Base-by-base conservation (phyloP, 64 coral and sea anemone genomes). In the Dendrophyllia cribrosa region DNA sequence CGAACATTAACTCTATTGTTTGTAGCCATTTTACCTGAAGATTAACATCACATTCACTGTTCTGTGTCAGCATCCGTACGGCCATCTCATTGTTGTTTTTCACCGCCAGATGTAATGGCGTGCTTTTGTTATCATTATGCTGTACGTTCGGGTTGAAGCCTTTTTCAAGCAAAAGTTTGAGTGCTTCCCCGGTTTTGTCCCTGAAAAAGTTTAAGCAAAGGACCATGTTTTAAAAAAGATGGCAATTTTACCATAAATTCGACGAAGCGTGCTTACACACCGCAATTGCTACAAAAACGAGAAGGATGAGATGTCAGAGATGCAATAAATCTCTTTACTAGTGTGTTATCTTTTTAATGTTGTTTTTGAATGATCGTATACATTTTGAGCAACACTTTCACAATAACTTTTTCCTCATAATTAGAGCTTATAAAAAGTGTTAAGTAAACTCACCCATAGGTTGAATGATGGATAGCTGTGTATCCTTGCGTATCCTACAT, bases 41-140 rank as follows among this genome's bases (percentile, higher is more conserved):
- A 77, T 93, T 88, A 2, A 93, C 75, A 51, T 93, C 66, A 51
- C 83, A 88, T 2, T 45, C 61, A 7, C 26, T 17, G 10, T n/a
- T 21, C 85, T 93, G 50, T 52, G 86, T 77, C 63, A 93, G 75
- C 2, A 77, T 24, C 20, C 75, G 66, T 0, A 82, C 85, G 7
- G 73, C 91, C 61, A 68, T 93, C 44, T 88, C 84, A 43, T 93
- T 93, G 9, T 44, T 21, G 44, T 77, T 66, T 80, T 88, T 88
- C 5, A 93, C 91, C 20, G 91, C 91, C 23, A 93, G 55, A 55
- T 93, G 91, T 17, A 93, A 64, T 60, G 91, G 84, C 5, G 91
- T 88, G n/a, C 75, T 70, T 51, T 49, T 60, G 2, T 64, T 25
- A 0, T 80, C 84, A 23, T 51, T 72, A 51, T 88, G 11, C 5